phyloP scores from a whole-genome alignment of 2,888 invertebrate genomes.

The Drosophila pseudotakahashii region DNA sequence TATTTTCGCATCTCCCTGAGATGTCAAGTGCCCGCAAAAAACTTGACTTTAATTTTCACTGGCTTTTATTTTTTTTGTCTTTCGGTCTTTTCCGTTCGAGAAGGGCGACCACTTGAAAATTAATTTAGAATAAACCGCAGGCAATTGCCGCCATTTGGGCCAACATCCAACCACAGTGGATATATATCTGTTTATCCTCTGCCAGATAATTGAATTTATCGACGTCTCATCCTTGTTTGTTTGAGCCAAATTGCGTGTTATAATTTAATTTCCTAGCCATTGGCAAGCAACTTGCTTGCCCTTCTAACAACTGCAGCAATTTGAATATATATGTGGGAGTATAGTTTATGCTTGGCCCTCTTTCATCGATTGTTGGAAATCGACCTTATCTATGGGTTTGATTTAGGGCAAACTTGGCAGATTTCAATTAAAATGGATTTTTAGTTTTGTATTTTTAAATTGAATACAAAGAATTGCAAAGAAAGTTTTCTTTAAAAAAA shows the following conservation, averaged over 20 bases:
- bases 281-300: constrained; percentile 1
- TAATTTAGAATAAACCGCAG: constrained; percentile 67
- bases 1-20: background rate
- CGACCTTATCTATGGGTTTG: constrained; percentile 18
- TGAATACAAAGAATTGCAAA: too few species aligned
- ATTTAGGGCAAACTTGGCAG: constrained; percentile 43
- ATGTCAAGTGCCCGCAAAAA: background rate
- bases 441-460: background rate
- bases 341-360: constrained; percentile 8
- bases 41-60: constrained; percentile 31
- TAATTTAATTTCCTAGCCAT: constrained; percentile 61
- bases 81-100: constrained; percentile 2
- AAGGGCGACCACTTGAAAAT: constrained; percentile 57
- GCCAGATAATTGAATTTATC: constrained; percentile 63
- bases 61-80: constrained; percentile 14
- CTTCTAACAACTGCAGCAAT: constrained; percentile 9
- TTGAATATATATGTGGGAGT: constrained; percentile 2
- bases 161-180: constrained; percentile 3
- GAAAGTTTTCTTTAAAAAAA: too few species aligned
- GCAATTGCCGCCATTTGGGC: constrained; percentile 47
- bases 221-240: constrained; percentile 28
- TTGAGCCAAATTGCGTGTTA: constrained; percentile 58
- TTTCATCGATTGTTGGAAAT: constrained; percentile 8
- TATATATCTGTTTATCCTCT: constrained; percentile 16
- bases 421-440: constrained; percentile 53